Conservation (phyloP, 2,888 invertebrate species). For the Nemurella pictetii region DNA sequence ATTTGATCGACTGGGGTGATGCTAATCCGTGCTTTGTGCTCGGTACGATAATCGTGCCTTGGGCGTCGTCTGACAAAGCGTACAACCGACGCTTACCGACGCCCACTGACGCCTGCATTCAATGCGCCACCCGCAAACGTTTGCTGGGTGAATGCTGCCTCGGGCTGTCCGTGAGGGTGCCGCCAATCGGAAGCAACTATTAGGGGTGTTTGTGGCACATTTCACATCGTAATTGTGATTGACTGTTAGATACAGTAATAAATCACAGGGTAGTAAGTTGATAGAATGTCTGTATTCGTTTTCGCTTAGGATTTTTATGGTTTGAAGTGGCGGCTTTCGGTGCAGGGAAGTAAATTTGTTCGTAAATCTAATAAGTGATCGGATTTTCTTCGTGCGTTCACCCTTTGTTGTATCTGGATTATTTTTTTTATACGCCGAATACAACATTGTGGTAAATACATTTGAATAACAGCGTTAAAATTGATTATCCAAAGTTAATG, state of each 20-base stretch:
- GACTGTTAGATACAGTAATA: not conserved
- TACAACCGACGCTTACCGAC: not conserved
- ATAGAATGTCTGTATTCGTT: not conserved
- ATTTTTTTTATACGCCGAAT: no score
- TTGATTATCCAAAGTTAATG: no score
- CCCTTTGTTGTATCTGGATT: no score
- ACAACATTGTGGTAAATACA: no score
- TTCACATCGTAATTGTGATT: not conserved
- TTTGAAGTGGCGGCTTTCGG: not conserved
- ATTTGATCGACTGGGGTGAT: not conserved
- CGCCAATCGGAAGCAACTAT: not conserved
- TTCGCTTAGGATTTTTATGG: not conserved
- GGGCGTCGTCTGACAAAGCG: not conserved
- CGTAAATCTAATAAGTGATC: no score
- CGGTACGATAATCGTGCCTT: not conserved
- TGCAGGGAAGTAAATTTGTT: no score
- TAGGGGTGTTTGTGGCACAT: not conserved
- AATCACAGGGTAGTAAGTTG: not conserved
- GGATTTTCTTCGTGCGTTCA: no score
- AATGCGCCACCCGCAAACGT: not conserved
- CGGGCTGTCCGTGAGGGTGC: not conserved
- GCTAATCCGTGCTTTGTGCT: conserved; percentile 8
- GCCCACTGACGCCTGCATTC: not conserved
- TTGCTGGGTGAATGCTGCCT: not conserved
- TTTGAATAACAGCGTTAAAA: no score